Base-by-base conservation (phyloP, 2,888 invertebrate genomes). In the Drosophila yooni region DNA sequence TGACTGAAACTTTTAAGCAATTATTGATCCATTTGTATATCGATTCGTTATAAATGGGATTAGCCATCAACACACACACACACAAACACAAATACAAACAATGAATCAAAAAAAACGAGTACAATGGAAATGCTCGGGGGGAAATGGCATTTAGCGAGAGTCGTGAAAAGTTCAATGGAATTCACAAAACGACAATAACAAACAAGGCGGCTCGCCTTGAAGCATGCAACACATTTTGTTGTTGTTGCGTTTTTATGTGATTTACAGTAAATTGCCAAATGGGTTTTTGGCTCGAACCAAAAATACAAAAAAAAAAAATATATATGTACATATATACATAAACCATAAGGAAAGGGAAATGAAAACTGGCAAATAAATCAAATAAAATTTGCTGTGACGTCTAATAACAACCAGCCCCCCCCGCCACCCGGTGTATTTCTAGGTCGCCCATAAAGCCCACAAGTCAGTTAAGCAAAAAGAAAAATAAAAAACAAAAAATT, bases 301-400 rank as follows among this genome's bases (percentile, higher is more conserved):
- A 63, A 56, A 36, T 36, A 52, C 29, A 25, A 34, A n/a, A 59
- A 48, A 56, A 8, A 46, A 58, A 33, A 54, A 13, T 46, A 7
- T 7, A 11, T 43, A 21, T 43, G 1, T 15, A 18, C 21, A 7
- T 25, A 15, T 8, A 3, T 46, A 46, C 4, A 25, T 25, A 25
- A 25, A 1, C 25, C 8, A 59, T 72, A 36, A n/a, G 53, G 60
- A 66, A 88, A 75, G 85, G 82, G 88, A 75, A 87, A 89, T 75
- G 84, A 89, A 88, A 87, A 83, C 89, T 84, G 88, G 82, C 85
- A 89, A 85, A 85, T 89, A 85, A 85, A 85, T 89, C 84, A 85
- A 85, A 89, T 87, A 79, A 89, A 89, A 89, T 89, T 89, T 89
- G 84, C 50, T 74, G 85, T 79, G 82, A 89, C 74, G 51, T 70